phyloP scores from a whole-genome alignment of 2,113 vertebrate species.

The rabbit (Oryctolagus cuniculus) region mOryCun1.1 NC_091448.1:27686001-27686500 shows the following conservation, averaged over 20 bases:
- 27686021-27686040: not conserved
- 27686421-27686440: not conserved
- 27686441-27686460: not conserved
- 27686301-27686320: constrained; percentile 76
- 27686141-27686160: constrained; percentile 45
- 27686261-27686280: constrained; percentile 57
- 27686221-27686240: constrained; percentile 17
- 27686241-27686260: constrained; percentile 35
- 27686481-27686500: not conserved
- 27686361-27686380: not conserved
- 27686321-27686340: constrained; percentile 70
- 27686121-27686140: constrained; percentile 58
- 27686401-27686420: constrained; percentile 39
- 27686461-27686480: not conserved
- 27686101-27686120: constrained; percentile 17
- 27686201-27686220: not conserved
- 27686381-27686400: not conserved
- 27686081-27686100: not conserved
- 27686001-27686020: not conserved
- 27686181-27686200: constrained; percentile 39
- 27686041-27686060: not conserved
- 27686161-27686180: constrained; percentile 53
- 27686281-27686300: constrained; percentile 70
- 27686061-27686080: not conserved
- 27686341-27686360: constrained; percentile 28